Evolutionary conservation across 1,140 invertebrate species (phyloP).

Genomic region (Bombus terrestris): DNA sequence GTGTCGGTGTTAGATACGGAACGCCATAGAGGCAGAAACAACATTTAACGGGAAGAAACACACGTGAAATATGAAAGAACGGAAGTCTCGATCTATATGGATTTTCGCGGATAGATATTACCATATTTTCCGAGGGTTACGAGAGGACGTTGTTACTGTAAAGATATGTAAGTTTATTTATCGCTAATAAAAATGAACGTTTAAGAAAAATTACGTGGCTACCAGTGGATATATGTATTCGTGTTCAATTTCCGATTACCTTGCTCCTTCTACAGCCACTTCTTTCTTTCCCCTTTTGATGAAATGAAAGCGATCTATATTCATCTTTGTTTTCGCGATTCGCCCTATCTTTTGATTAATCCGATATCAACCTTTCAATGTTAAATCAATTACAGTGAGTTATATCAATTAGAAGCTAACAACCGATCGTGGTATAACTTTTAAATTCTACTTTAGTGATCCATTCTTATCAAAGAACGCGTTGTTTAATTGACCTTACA

Average conservation of each 20-base stretch:
- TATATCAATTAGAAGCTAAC: too few species aligned
- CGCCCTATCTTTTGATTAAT: too few species aligned
- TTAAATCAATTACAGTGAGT: too few species aligned
- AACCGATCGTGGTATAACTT: not conserved
- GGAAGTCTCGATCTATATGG: constrained; percentile 64
- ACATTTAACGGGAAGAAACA: constrained; percentile 25
- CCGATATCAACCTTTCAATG: too few species aligned
- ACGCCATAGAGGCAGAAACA: not conserved
- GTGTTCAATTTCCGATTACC: not conserved
- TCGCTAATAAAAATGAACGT: constrained; percentile 82
- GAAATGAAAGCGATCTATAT: too few species aligned
- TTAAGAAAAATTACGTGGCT: constrained; percentile 68
- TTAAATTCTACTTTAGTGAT: not conserved
- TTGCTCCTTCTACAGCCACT: not conserved
- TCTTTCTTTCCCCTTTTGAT: not conserved
- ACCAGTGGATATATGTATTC: not conserved
- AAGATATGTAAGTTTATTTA: constrained; percentile 84
- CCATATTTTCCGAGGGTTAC: constrained; percentile 82
- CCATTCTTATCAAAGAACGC: too few species aligned
- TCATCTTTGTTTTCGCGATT: too few species aligned
- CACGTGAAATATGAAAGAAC: constrained; percentile 24
- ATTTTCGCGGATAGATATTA: constrained; percentile 72
- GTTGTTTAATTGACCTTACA: not conserved
- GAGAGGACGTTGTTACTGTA: constrained; percentile 82
- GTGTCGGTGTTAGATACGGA: constrained; percentile 3